Evolutionary conservation across 1,140 invertebrate genomes (phyloP).

Genomic region (Apis cerana): DNA sequence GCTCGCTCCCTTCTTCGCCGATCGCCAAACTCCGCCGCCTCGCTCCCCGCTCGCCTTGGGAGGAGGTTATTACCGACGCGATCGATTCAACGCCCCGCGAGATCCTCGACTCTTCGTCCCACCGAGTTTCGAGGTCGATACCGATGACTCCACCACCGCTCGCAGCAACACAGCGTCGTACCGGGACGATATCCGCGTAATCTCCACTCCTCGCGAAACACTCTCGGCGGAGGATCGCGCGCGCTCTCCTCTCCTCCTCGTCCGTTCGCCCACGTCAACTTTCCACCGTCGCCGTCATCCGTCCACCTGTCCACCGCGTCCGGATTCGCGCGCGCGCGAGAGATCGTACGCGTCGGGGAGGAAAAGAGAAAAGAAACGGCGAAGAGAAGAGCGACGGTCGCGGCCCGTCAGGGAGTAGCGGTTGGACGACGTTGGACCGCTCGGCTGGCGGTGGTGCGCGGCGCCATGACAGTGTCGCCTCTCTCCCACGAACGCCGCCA

Average conservation of each 20-base stretch:
- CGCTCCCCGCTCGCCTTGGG: too few relatives aligned
- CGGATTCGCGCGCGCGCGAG: not conserved
- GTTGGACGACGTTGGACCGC: conserved; percentile 45
- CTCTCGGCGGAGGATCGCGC: not conserved
- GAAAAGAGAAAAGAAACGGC: conserved; percentile 8
- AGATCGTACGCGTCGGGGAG: conserved; percentile 10
- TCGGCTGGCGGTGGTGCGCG: conserved; percentile 74
- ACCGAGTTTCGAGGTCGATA: too few relatives aligned
- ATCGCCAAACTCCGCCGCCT: not conserved
- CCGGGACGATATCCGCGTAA: too few relatives aligned
- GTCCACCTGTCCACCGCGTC: too few relatives aligned
- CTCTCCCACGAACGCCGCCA: conserved; percentile 47
- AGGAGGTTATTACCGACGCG: too few relatives aligned
- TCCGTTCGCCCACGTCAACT: too few relatives aligned
- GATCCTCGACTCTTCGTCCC: too few relatives aligned
- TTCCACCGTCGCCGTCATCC: too few relatives aligned
- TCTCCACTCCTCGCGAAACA: too few relatives aligned
- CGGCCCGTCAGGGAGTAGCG: conserved; percentile 53
- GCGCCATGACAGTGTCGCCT: conserved; percentile 78
- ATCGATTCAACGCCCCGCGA: too few relatives aligned
- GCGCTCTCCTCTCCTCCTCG: not conserved
- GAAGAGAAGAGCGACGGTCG: conserved; percentile 18
- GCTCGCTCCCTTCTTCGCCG: not conserved
- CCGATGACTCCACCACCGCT: too few relatives aligned
- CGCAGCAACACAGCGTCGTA: too few relatives aligned